Percentiles rank a stretch among this genome's conserved stretches.
These are phyloP conservation scores for Hylyphantes graminicola DNA, from an alignment of 1,140 invertebrate species.

Conservation along the genomic window DNA sequence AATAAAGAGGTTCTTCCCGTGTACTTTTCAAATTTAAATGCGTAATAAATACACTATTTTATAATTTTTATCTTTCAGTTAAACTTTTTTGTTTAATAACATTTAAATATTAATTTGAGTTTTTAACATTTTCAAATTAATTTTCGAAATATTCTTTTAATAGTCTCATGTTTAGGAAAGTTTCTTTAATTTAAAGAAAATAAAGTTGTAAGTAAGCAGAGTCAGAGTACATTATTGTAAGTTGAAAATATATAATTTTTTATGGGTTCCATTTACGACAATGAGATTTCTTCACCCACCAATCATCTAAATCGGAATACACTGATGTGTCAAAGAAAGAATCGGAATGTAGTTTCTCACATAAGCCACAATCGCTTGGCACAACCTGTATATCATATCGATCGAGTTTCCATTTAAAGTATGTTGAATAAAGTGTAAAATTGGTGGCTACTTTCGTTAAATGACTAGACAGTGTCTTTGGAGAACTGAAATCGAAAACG, in stretches of 20 bases:
- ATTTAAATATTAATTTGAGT: no score
- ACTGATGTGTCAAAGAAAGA: background rate
- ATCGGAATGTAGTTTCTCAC: slow-evolving; percentile 29
- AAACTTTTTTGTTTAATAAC: no score
- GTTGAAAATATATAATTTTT: background rate
- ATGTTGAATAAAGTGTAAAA: slow-evolving; percentile 16
- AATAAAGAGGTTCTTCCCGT: no score
- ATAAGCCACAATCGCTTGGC: slow-evolving; percentile 17
- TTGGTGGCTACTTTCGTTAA: slow-evolving; percentile 15
- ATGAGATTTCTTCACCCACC: slow-evolving; percentile 25
- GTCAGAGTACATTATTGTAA: no score
- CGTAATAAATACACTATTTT: no score
- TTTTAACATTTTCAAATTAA: no score
- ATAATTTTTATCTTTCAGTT: no score
- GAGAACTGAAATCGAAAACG: slow-evolving; percentile 63
- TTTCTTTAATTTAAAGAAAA: no score
- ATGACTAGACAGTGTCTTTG: slow-evolving; percentile 62
- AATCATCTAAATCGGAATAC: slow-evolving; percentile 15
- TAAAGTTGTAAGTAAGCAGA: no score
- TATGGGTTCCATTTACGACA: slow-evolving; percentile 7
- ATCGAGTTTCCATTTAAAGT: slow-evolving; percentile 33
- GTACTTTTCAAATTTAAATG: no score
- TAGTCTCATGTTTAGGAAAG: no score
- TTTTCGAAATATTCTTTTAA: no score
- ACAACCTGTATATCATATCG: background rate